Conservation (phyloP, 1,140 invertebrate species). For the Venustaconcha ellipsiformis region DNA sequence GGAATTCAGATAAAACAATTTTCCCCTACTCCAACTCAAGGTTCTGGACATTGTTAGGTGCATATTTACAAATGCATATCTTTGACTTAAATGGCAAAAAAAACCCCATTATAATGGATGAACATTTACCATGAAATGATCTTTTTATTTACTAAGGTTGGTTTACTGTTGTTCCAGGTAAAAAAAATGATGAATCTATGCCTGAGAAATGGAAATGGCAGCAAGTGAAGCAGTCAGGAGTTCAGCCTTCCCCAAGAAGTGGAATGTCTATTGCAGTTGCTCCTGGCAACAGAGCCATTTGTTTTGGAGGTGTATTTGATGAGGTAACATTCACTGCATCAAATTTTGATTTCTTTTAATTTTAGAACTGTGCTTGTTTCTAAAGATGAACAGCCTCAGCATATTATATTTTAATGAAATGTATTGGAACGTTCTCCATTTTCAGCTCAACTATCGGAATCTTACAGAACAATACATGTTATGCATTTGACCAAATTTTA, state of each 20-base stretch:
- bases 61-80: too few species aligned
- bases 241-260: slow-evolving; percentile 77
- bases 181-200: slow-evolving; percentile 42
- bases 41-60: too few species aligned
- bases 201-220: slow-evolving; percentile 82
- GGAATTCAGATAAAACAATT: too few species aligned
- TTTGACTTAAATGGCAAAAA: too few species aligned
- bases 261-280: slow-evolving; percentile 74
- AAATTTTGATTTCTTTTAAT: background rate
- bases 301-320: slow-evolving; percentile 85
- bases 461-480: background rate
- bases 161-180: slow-evolving; percentile 30
- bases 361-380: too few species aligned
- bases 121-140: too few species aligned
- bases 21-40: too few species aligned
- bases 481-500: background rate
- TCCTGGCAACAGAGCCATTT: slow-evolving; percentile 75
- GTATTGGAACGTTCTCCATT: background rate
- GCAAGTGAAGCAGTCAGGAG: slow-evolving; percentile 78
- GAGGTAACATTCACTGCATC: slow-evolving; percentile 42
- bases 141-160: too few species aligned
- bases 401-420: background rate
- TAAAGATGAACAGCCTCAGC: background rate
- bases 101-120: too few species aligned
- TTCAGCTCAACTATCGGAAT: background rate